A percentile compares a stretch with the other conserved stretches of the same genome.
These are phyloP conservation scores for Glaucidium brasilianum DNA, from an alignment of 2,113 vertebrate species.

Conservation along the genomic window DNA sequence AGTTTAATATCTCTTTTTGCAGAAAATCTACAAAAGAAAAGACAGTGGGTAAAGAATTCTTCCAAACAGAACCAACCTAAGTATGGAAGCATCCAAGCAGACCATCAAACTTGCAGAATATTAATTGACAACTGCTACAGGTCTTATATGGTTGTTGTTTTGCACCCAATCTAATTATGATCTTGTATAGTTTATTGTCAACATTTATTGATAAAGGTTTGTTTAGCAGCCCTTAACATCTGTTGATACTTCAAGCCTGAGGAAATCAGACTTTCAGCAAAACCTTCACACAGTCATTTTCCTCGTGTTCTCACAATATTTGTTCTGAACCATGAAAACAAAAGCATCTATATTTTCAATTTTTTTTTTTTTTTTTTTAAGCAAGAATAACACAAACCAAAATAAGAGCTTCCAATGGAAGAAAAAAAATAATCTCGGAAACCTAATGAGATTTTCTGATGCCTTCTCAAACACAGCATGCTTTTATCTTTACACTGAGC, in stretches of 20 bases:
- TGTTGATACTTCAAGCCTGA: background rate
- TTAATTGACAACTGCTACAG: background rate
- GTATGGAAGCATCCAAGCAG: background rate
- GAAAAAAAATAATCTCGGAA: background rate
- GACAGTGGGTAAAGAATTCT: background rate
- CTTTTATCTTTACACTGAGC: background rate
- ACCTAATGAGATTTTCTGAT: background rate
- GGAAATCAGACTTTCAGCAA: background rate
- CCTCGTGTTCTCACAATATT: background rate
- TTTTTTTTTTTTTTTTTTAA: background rate
- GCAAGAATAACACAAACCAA: background rate
- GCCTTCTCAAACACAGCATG: background rate
- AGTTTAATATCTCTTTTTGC: background rate
- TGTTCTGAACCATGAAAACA: background rate
- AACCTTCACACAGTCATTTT: background rate
- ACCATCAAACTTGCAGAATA: background rate
- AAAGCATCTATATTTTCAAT: fast-evolving
- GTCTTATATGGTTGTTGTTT: background rate
- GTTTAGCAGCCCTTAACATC: background rate
- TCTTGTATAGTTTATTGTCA: background rate
- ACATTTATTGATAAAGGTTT: background rate
- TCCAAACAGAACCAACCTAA: background rate
- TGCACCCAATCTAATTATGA: background rate
- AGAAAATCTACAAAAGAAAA: background rate
- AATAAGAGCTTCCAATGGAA: background rate